A percentile compares a stretch with the other conserved stretches of the same genome.
Conservation (phyloP, 2,888 invertebrate species). For the Rhagophthalmus giganteus region DNA sequence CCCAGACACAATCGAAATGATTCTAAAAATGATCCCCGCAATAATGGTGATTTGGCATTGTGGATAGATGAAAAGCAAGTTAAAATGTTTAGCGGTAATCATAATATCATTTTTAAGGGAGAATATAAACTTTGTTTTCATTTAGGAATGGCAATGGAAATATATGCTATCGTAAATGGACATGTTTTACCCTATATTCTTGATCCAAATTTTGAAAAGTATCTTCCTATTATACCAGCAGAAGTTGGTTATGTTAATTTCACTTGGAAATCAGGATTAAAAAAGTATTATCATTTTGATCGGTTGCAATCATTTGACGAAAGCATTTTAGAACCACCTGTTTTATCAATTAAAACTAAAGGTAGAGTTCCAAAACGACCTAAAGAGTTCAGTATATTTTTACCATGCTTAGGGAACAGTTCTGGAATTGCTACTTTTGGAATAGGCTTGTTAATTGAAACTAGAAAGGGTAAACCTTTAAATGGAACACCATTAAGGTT, state of each 20-base stretch:
- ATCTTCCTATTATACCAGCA: slow-evolving; percentile 87
- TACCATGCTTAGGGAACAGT: slow-evolving; percentile 85
- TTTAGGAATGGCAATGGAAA: slow-evolving; percentile 81
- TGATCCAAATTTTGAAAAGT: slow-evolving; percentile 88
- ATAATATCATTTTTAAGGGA: slow-evolving; percentile 8
- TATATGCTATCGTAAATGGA: slow-evolving; percentile 87
- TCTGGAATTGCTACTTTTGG: slow-evolving; percentile 87
- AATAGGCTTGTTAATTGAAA: slow-evolving; percentile 82
- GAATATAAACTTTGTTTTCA: slow-evolving; percentile 5
- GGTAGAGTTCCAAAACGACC: slow-evolving; percentile 84
- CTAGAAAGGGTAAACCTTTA: slow-evolving; percentile 75
- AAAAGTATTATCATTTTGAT: slow-evolving; percentile 87
- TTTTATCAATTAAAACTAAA: slow-evolving; percentile 81
- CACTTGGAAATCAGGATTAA: slow-evolving; percentile 83
- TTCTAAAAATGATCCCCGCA: slow-evolving; percentile 51
- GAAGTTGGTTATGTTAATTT: slow-evolving; percentile 91
- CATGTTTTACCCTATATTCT: slow-evolving; percentile 82
- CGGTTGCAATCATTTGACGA: slow-evolving; percentile 82
- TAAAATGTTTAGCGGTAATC: slow-evolving; percentile 84
- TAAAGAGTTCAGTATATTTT: slow-evolving; percentile 86
- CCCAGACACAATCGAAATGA: slow-evolving; percentile 43
- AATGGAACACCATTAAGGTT: slow-evolving; percentile 86
- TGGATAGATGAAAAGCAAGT: slow-evolving; percentile 93
- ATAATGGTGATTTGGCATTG: slow-evolving; percentile 70
- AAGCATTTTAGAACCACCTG: slow-evolving; percentile 81